These are phyloP conservation scores for Rallus crepitans DNA, from an alignment of 2,797 vertebrate genomes.

Conservation along the genomic window DNA sequence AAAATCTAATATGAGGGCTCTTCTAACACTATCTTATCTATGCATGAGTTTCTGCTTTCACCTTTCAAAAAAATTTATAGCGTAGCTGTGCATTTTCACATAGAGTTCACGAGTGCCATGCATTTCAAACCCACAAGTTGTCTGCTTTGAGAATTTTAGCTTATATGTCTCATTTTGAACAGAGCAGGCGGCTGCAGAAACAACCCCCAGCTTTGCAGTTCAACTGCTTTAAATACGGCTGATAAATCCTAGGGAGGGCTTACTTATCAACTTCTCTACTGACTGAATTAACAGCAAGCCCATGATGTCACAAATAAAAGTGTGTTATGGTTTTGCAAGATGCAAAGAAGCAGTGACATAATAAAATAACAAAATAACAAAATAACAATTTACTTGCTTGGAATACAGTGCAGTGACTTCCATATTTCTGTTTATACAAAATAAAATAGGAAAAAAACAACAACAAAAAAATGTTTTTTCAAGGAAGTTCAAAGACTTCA, in stretches of 20 bases:
- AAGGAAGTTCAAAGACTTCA: background rate
- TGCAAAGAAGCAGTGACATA: background rate
- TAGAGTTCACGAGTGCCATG: background rate
- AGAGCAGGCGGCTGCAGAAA: background rate
- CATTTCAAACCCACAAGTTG: background rate
- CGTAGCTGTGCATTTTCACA: background rate
- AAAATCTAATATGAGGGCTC: conserved; percentile 41
- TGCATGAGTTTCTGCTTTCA: background rate
- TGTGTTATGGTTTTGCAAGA: background rate
- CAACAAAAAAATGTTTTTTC: background rate
- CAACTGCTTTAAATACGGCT: background rate
- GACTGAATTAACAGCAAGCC: background rate
- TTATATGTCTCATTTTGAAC: background rate
- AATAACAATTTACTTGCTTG: background rate
- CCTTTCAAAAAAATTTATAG: background rate
- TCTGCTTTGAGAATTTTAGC: background rate
- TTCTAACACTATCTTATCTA: background rate
- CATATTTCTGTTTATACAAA: background rate
- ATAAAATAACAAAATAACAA: background rate
- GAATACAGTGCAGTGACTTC: background rate
- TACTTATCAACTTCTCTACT: background rate
- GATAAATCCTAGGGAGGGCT: background rate
- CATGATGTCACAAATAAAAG: background rate
- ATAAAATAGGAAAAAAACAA: background rate
- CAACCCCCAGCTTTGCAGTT: background rate